Evolutionary conservation across 2,113 vertebrate species (phyloP), one percentile per base, ranked within the genome.

Genomic region (Sphaerodactylus townsendi): DNA sequence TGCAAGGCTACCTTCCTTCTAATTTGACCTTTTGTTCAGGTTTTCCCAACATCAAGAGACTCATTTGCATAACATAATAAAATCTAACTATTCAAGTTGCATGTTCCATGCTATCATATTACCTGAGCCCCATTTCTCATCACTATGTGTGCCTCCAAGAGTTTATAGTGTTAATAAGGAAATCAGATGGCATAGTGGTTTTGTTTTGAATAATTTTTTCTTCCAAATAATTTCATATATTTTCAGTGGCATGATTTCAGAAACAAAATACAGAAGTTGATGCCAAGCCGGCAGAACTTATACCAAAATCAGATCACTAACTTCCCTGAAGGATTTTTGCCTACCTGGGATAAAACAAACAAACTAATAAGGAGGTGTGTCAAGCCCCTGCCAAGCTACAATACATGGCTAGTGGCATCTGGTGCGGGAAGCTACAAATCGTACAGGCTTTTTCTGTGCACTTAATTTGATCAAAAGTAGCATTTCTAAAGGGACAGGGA

Each of bases 21-120:
- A 48, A 59, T 10, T 59, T 5, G 35, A 6, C 28, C n/a, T 33
- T n/a, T 35, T 23, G 37, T 35, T 39, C 37, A 53, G 33, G 46
- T 70, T 81, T 70, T 35, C 48, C n/a, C 14, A 21, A 53, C 70
- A 81, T 56, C 53, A 69, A 69, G 64, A 69, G 64, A 69, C 8
- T 80, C 30, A 69, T 80, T 70, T 73, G 53, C 53, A 72, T 56
- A 81, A 77, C 56, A 35, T 44, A 84, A 78, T 71, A 73, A 50
- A 73, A 73, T 15, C 65, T 2, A 89, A 6, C 28, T 70, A 17
- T 30, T 78, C 53, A 11, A 53, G 0, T 50, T 59, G 21, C 0
- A 56, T 1, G 35, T n/a, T 6, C 14, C 37, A 50, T 50, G 15
- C 1, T 0, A 50, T 13, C 5, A 78, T 56, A 39, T 62, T 64